Evolutionary conservation across 2,888 invertebrate genomes (phyloP), one percentile per base, ranked within the genome.

Genomic region (Drosophila ezoana): DNA sequence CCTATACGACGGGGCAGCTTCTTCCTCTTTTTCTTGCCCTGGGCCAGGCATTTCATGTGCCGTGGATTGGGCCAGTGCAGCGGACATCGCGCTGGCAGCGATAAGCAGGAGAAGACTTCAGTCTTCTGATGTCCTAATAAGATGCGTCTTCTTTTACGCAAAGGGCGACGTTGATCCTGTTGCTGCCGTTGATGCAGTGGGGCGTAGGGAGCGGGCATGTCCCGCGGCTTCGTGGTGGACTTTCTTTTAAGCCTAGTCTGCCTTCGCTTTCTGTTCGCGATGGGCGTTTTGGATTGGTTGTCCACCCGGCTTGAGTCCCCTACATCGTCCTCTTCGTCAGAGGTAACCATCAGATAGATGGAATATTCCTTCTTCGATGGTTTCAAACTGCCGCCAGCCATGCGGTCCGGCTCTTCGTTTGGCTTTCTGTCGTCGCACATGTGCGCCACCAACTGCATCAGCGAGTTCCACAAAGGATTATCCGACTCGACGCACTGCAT

Each of bases 11-110:
- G 52, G 1, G 37, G 1, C 20, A n/a, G 11, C 23, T 20, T 49
- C 40, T n/a, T 45, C 13, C 4, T 32, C 11, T n/a, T 51, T 16
- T 10, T 35, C n/a, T 14, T 23, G 1, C 2, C 28, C 54, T 28
- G 10, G 9, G 18, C 37, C 14, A 18, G 35, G 6, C 33, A 11
- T 8, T 20, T 62, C 5, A 72, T 53, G 14, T 6, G 44, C 4
- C 79, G 79, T 3, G 32, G 62, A 32, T 79, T 87, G 53, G 84
- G 83, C 88, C 82, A 84, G 37, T 84, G 88, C n/a, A 87, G 49
- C 1, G 88, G 88, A 8, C 67, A 52, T 3, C 82, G 60, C 3
- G 53, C 20, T 0, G 47, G 43, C 18, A 43, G 11, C 5, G 9
- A n/a, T 45, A 18, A 11, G 33, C 18, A 5, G 13, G 23, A 40